phyloP scores from a whole-genome alignment of 2,113 vertebrate genomes.

The Ictalurus punctatus region DNA sequence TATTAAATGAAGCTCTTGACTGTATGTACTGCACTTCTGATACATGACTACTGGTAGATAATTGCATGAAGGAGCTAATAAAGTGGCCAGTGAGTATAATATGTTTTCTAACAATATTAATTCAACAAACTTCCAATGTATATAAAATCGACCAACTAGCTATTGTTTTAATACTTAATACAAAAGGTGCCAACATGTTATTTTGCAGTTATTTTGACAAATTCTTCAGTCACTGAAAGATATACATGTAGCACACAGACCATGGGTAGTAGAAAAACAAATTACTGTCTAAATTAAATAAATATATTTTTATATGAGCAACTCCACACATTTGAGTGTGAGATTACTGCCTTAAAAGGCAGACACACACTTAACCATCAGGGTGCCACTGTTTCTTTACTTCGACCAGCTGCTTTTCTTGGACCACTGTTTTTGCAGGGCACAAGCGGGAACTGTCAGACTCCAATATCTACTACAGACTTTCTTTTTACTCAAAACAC shows the following conservation, averaged over 20 bases:
- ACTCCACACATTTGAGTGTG: not conserved
- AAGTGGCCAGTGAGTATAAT: not conserved
- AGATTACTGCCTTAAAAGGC: constrained; percentile 4
- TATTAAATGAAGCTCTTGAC: not conserved
- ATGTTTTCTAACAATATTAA: not conserved
- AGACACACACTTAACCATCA: constrained; percentile 16
- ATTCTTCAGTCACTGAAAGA: not conserved
- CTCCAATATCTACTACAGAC: not conserved
- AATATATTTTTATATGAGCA: constrained; percentile 13
- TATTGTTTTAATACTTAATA: not conserved
- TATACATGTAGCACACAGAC: not conserved
- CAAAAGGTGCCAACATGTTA: not conserved
- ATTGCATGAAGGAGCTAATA: not conserved
- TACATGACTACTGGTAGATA: not conserved
- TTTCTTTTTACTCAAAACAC: constrained; percentile 13
- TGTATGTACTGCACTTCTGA: too few relatives aligned
- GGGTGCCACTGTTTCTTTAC: constrained; percentile 1
- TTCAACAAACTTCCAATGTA: not conserved
- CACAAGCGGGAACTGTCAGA: not conserved
- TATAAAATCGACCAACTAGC: not conserved
- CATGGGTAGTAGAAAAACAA: not conserved
- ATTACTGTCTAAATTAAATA: constrained; percentile 13
- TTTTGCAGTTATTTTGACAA: constrained; percentile 9
- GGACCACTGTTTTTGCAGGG: constrained; percentile 11
- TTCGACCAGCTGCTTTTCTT: constrained; percentile 25